Evolutionary conservation across 2,888 invertebrate genomes (phyloP), one percentile per base, ranked within the genome.

Genomic region (Nemoura dubitans): DNA sequence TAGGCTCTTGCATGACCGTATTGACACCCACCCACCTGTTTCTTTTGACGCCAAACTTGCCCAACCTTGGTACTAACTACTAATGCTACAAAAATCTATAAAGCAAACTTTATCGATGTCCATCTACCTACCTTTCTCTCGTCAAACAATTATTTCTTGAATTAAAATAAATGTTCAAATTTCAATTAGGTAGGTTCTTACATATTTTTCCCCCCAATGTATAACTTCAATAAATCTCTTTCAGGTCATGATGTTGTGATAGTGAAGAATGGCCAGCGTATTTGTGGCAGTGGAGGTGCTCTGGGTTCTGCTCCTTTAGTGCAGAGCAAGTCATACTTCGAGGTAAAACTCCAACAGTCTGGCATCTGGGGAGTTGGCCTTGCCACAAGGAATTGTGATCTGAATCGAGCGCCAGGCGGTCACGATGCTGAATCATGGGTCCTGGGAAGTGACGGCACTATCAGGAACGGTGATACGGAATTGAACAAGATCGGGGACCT

Each of bases 251-350:
- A 98, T 93, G 98, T 98, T 89, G 98, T 98, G 0, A 96, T 99
- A 89, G 96, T 99, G 77, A 99, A 98, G 93, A 97, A 96, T 91
- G 98, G 98, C 6, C 95, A 95, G 90, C 93, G 99, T 89, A 96
- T 98, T 42, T 99, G 99, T 92, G 99, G 99, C 0, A 96, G 97
- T 0, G 99, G 99, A 27, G 99, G 97, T 87, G 98, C 98, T 0
- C 92, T 99, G 83, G 97, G 98, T 16, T 98, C 97, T 90, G 98
- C 98, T 7, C 99, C 99, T 0, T 93, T 99, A 83, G 97, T 97
- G 16, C 98, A 99, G 92, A 98, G 98, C 90, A 99, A 99, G 92
- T 97, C 98, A 1, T 99, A 99, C 91, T 99, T 99, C 92, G 99
- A 99, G 93, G 97, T 99, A 6, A 99, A 99, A 93, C 93, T 99